phyloP scores from a whole-genome alignment of 2,888 invertebrate genomes.

The Metellina segmentata region DNA sequence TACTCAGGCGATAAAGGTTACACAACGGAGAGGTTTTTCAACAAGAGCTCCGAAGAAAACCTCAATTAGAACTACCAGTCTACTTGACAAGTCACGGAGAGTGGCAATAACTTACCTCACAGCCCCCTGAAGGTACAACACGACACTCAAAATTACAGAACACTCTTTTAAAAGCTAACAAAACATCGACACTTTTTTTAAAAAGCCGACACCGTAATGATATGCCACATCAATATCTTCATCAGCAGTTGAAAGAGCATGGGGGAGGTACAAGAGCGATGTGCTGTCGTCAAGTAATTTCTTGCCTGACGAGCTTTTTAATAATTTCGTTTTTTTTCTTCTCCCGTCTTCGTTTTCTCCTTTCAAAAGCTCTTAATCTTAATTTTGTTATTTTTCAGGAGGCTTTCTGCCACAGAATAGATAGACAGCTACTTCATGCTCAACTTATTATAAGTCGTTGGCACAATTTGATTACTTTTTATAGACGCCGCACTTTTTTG shows the following conservation, averaged over 20 bases:
- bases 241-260: constrained; percentile 5
- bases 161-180: constrained; percentile 10
- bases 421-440: constrained; percentile 51
- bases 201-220: constrained; percentile 12
- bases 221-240: constrained; percentile 47
- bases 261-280: constrained; percentile 29
- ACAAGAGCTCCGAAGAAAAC: too few species aligned
- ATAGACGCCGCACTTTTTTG: constrained; percentile 36
- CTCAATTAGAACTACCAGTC: too few species aligned
- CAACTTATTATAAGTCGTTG: constrained; percentile 54
- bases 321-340: constrained; percentile 8
- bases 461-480: constrained; percentile 63
- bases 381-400: constrained; percentile 71
- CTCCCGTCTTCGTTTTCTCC: neutral
- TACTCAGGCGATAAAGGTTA: too few species aligned
- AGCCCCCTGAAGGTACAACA: neutral
- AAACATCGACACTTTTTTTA: constrained; percentile 38
- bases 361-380: constrained; percentile 68
- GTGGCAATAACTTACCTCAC: neutral
- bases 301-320: constrained; percentile 43
- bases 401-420: constrained; percentile 34
- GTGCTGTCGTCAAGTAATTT: constrained; percentile 57
- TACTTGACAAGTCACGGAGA: neutral
- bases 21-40: too few species aligned
- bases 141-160: neutral